These are phyloP conservation scores for Scomber colias DNA, from an alignment of 2,113 vertebrate species.

Conservation along the genomic window DNA sequence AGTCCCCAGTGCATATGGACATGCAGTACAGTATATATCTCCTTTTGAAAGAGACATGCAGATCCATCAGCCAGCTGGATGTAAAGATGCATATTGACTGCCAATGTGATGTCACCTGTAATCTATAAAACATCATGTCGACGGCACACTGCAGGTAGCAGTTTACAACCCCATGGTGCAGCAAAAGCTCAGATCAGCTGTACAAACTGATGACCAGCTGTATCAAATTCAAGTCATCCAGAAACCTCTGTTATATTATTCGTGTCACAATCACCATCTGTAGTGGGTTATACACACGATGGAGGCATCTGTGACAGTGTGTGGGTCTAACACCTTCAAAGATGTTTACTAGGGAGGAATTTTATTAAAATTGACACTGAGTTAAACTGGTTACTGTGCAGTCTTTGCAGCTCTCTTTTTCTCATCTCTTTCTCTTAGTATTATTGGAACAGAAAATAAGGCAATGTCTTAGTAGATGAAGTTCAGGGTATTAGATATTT, in stretches of 20 bases:
- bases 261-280: slow-evolving; percentile 71
- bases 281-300: slow-evolving; percentile 55
- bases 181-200: slow-evolving; percentile 44
- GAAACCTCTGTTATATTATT: slow-evolving; percentile 62
- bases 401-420: neutral
- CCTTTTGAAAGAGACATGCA: slow-evolving; percentile 9
- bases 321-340: slow-evolving; percentile 59
- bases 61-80: neutral
- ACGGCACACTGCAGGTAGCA: slow-evolving; percentile 36
- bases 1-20: neutral
- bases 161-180: slow-evolving; percentile 24
- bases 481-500: slow-evolving; percentile 25
- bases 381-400: slow-evolving; percentile 52
- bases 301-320: slow-evolving; percentile 60
- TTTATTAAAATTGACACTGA: slow-evolving; percentile 58
- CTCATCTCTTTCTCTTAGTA: slow-evolving; percentile 2
- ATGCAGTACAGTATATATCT: neutral
- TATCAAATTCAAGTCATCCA: slow-evolving; percentile 53
- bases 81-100: slow-evolving; percentile 25
- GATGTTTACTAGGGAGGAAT: slow-evolving; percentile 63
- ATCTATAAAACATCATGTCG: slow-evolving; percentile 4
- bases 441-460: slow-evolving; percentile 7
- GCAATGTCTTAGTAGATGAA: slow-evolving; percentile 29
- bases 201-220: slow-evolving; percentile 49
- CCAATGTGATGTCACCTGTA: slow-evolving; percentile 25